These are phyloP conservation scores for Calephelis perditalis DNA, from an alignment of 2,888 invertebrate species.

Conservation along the genomic window DNA sequence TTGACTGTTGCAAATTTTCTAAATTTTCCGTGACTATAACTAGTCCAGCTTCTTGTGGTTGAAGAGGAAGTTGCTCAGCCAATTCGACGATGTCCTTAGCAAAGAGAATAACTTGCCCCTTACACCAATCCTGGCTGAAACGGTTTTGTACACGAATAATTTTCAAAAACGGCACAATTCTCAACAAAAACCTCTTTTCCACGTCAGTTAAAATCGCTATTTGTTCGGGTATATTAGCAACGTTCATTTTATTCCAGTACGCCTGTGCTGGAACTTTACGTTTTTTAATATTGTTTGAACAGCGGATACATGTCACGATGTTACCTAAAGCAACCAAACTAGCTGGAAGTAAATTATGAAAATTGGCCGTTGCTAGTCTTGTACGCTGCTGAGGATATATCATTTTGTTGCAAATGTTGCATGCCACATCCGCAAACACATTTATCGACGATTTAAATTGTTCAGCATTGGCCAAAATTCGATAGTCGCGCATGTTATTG, in stretches of 20 bases:
- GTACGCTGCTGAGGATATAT: constrained; percentile 15
- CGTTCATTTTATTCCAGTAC: constrained; percentile 19
- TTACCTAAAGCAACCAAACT: not conserved
- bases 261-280: constrained; percentile 17
- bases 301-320: constrained; percentile 15
- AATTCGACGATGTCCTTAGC: constrained; percentile 31
- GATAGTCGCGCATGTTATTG: too few relatives aligned
- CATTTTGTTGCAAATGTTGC: constrained; percentile 15
- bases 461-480: not conserved
- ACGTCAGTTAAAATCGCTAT: constrained; percentile 16
- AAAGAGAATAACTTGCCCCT: constrained; percentile 32
- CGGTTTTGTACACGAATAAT: constrained; percentile 32
- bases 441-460: constrained; percentile 5
- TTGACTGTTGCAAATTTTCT: constrained; percentile 15
- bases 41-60: constrained; percentile 19
- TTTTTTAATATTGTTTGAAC: constrained; percentile 12
- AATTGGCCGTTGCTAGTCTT: constrained; percentile 6
- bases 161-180: constrained; percentile 32
- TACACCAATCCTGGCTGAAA: constrained; percentile 35
- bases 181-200: constrained; percentile 19
- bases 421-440: constrained; percentile 18
- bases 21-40: constrained; percentile 19
- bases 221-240: constrained; percentile 9
- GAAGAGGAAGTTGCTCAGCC: constrained; percentile 27
- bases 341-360: constrained; percentile 14